Base-by-base conservation (phyloP, 2,888 invertebrate genomes). In the Vesta saturnalis region DNA sequence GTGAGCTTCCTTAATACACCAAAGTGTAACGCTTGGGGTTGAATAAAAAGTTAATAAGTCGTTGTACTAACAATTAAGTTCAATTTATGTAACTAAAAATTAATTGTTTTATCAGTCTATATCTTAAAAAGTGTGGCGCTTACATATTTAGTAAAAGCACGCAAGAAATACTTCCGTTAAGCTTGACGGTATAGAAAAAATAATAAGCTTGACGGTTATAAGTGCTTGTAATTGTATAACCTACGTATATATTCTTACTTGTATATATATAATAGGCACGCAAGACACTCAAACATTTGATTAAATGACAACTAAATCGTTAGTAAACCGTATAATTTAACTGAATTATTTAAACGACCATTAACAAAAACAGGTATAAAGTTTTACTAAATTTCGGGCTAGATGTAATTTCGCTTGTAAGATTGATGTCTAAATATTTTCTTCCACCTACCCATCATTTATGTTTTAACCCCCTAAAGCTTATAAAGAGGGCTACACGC, bases 221-320 rank as follows among this genome's bases (percentile, higher is more conserved):
- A 61, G 52, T 56, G n/a, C 39, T 52, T 35, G 52, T 71, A 72
- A 72, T 70, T 70, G 57, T 35, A 52, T 67, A 47, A 54, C 72
- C 67, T 66, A 69, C 39, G 56, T 69, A 35, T 47, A 60, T 65
- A 69, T 47, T n/a, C n/a, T 52, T 69, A 56, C 23, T 56, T 52
- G 15, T 18, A 49, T 49, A 49, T 19, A 15, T 19, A 52, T 19
- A 19, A 19, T 73, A 62, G 52, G 63, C 76, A 76, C 76, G 76
- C 76, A 75, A 67, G 64, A 67, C 70, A 62, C 69, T 72, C 65
- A 64, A 74, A 64, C 63, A 61, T 74, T 73, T 76, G 74, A 78
- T 78, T 76, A 77, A 78, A 79, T 79, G 80, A 80, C 79, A 80
- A 80, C 79, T 78, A 79, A 79, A 78, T 79, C 77, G 79, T 79